Evolutionary conservation across 2,797 vertebrate species (phyloP).

Genomic region (Eleutherodactylus coqui): DNA sequence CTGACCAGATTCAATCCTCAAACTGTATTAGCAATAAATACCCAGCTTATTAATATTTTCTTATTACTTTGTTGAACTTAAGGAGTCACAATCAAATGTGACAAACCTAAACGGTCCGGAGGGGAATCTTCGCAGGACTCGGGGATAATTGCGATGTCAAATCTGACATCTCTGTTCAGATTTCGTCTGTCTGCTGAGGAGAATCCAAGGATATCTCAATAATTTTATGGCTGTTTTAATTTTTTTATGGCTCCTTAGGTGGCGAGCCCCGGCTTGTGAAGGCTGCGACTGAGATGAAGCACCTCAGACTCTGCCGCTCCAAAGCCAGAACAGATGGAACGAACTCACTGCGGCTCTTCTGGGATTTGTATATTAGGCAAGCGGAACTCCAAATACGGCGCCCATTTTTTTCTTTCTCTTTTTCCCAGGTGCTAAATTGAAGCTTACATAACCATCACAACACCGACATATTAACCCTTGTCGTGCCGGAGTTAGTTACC

Average conservation of each 20-base stretch:
- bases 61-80: constrained; percentile 28
- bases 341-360: background rate
- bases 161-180: constrained; percentile 48
- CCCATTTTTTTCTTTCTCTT: background rate
- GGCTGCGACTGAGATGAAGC: background rate
- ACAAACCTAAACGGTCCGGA: constrained; percentile 35
- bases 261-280: background rate
- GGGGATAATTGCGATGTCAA: constrained; percentile 49
- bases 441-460: background rate
- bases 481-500: background rate
- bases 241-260: constrained; percentile 55
- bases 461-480: background rate
- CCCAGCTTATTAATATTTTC: constrained; percentile 33
- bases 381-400: constrained; percentile 24
- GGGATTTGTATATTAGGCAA: constrained; percentile 24
- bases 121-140: constrained; percentile 15
- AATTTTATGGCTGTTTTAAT: constrained; percentile 37
- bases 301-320: constrained; percentile 10
- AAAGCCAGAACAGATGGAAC: constrained; percentile 50
- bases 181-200: constrained; percentile 35
- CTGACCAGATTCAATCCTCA: background rate
- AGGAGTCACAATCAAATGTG: constrained; percentile 37
- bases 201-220: constrained; percentile 47
- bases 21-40: constrained; percentile 19
- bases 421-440: constrained; percentile 24